Conservation (phyloP, 1,140 invertebrate genomes). For the Hypothenemus hampei region DNA sequence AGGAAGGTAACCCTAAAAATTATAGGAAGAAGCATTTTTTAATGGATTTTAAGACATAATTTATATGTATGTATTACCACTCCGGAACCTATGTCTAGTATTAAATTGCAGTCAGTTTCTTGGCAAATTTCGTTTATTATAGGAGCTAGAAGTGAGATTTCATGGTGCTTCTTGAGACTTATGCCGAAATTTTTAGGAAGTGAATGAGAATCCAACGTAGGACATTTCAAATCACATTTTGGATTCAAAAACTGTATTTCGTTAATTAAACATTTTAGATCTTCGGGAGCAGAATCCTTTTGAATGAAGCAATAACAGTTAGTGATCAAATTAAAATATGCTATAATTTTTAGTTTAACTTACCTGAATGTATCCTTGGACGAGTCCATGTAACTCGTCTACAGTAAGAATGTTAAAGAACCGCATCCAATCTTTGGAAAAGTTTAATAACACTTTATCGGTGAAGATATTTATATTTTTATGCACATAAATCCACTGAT, state of each 20-base stretch:
- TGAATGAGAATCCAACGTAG: conserved; percentile 2
- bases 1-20: conserved; percentile 68
- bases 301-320: too few relatives aligned
- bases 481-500: conserved; percentile 61
- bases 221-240: conserved; percentile 21
- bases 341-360: conserved; percentile 10
- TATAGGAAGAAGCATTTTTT: not conserved
- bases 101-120: conserved; percentile 48
- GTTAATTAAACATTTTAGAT: conserved; percentile 46
- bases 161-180: conserved; percentile 62
- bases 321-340: not conserved
- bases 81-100: conserved; percentile 79
- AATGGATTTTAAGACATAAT: too few relatives aligned
- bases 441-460: conserved; percentile 49
- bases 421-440: conserved; percentile 52
- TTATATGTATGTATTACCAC: conserved; percentile 49
- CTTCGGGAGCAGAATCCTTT: conserved; percentile 44
- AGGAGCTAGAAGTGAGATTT: conserved; percentile 58
- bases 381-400: conserved; percentile 48
- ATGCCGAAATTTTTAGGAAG: conserved; percentile 27
- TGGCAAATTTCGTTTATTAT: conserved; percentile 55
- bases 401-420: conserved; percentile 46
- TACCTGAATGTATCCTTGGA: conserved; percentile 30
- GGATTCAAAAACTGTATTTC: conserved; percentile 33
- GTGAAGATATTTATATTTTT: conserved; percentile 62